Evolutionary conservation across 2,888 invertebrate genomes (phyloP).

Genomic region (Sinohyriopsis cumingii): DNA sequence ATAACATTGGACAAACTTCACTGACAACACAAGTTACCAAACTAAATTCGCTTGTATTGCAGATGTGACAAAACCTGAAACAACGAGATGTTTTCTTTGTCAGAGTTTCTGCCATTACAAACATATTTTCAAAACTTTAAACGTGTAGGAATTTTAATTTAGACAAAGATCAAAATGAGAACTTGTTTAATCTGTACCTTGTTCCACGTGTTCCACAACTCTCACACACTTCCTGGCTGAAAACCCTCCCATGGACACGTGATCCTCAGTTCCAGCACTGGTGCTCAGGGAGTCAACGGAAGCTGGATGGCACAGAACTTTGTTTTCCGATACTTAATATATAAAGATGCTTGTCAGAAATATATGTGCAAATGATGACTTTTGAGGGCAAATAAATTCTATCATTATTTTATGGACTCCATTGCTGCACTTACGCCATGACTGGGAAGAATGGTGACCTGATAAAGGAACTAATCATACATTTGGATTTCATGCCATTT

Average conservation of each 20-base stretch:
- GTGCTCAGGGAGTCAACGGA: conserved; percentile 80
- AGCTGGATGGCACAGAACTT: conserved; percentile 80
- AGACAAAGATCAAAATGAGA: neutral
- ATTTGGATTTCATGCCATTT: too few species aligned
- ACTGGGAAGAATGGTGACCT: too few species aligned
- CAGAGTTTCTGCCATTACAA: too few species aligned
- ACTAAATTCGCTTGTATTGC: too few species aligned
- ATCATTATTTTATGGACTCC: too few species aligned
- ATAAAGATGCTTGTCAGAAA: conserved; percentile 3
- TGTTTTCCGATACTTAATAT: conserved; percentile 79
- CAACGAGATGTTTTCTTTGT: too few species aligned
- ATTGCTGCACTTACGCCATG: too few species aligned
- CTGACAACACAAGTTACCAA: too few species aligned
- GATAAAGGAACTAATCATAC: too few species aligned
- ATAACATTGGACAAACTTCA: too few species aligned
- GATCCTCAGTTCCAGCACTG: conserved; percentile 80
- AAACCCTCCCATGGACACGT: conserved; percentile 82
- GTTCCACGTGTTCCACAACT: conserved; percentile 75
- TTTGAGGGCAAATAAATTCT: neutral
- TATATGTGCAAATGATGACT: neutral
- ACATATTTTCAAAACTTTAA: too few species aligned
- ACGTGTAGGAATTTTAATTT: neutral
- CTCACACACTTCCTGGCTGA: conserved; percentile 78
- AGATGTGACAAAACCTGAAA: too few species aligned
- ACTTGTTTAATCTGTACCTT: conserved; percentile 61